A percentile compares a stretch with the other conserved stretches of the same genome.
Evolutionary conservation across 2,888 invertebrate species (phyloP).

Genomic region (Harmothoe impar): DNA sequence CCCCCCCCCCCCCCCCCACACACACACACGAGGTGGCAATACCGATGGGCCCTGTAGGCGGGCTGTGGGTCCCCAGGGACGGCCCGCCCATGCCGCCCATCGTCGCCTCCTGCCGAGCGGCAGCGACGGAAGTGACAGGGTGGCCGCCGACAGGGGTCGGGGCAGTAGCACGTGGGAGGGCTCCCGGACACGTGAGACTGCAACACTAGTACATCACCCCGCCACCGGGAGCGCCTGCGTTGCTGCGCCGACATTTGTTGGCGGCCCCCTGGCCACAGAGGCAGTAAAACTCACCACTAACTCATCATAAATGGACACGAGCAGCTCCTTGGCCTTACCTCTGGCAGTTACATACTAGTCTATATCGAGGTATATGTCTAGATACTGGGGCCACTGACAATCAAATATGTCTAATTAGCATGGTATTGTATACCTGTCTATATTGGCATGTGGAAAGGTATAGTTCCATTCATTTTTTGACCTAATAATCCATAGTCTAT

Average conservation of each 20-base stretch:
- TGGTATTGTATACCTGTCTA: too few species aligned
- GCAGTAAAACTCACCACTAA: background rate
- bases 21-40: too few species aligned
- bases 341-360: background rate
- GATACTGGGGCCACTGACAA: too few species aligned
- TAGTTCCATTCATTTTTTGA: too few species aligned
- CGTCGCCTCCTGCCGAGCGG: background rate
- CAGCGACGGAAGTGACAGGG: constrained; percentile 4
- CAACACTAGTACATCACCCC: background rate
- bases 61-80: background rate
- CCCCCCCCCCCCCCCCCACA: too few species aligned
- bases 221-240: background rate
- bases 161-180: background rate
- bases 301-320: background rate
- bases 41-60: too few species aligned
- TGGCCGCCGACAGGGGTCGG: background rate
- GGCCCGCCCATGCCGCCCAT: background rate
- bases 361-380: too few species aligned
- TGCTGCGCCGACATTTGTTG: background rate
- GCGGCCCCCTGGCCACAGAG: background rate
- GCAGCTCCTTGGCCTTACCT: background rate
- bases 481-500: too few species aligned
- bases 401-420: too few species aligned
- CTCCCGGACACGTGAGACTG: background rate
- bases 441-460: too few species aligned